Evolutionary conservation across 2,113 vertebrate genomes (phyloP).

Genomic region (Burhinus oedicnemus): DNA sequence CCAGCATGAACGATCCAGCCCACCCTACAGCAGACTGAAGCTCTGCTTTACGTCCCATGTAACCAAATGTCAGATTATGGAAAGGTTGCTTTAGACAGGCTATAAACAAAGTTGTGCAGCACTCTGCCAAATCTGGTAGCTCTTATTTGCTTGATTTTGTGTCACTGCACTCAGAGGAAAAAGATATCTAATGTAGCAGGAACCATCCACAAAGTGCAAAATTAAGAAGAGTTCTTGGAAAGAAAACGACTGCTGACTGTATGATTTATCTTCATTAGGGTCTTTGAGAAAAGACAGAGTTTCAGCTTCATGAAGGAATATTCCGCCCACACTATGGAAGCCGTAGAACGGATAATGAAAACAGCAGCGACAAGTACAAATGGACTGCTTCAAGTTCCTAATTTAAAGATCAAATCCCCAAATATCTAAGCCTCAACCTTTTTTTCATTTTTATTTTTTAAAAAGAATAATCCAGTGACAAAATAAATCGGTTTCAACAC

Average conservation of each 20-base stretch:
- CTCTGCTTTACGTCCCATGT: neutral
- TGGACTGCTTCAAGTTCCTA: neutral
- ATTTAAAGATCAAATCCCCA: neutral
- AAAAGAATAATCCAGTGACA: neutral
- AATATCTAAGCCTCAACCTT: neutral
- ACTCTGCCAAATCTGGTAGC: neutral
- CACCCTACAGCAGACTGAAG: neutral
- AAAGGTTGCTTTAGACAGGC: neutral
- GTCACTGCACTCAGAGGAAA: neutral
- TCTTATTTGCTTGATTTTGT: neutral
- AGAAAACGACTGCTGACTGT: constrained; percentile 32
- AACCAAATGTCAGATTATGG: neutral
- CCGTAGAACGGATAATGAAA: neutral
- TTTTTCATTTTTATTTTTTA: neutral
- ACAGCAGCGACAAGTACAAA: constrained; percentile 4
- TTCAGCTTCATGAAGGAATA: neutral
- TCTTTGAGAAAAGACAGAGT: neutral
- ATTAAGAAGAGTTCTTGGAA: constrained; percentile 3
- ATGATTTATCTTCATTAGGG: constrained; percentile 20
- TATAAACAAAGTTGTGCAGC: neutral
- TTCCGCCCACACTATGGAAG: neutral
- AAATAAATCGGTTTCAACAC: neutral
- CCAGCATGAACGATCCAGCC: neutral
- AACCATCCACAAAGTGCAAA: constrained; percentile 25
- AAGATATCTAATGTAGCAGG: neutral